Conservation (phyloP, 2,888 invertebrate genomes). For the Acholoe squamosa region DNA sequence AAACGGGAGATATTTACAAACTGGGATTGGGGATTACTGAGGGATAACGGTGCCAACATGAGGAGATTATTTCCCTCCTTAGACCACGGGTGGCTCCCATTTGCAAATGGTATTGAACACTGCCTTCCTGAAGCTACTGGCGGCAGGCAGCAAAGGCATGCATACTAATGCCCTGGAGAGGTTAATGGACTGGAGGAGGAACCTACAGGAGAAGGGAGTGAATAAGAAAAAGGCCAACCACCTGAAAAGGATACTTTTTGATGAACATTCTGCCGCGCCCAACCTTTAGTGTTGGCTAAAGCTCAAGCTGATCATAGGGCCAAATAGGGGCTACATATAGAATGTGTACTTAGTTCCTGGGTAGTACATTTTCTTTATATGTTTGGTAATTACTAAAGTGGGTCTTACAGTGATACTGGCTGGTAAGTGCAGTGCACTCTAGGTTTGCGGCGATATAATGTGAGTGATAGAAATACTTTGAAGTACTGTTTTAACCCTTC, state of each 20-base stretch:
- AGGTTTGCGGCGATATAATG: too few relatives aligned
- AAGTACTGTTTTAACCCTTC: too few relatives aligned
- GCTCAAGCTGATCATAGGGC: too few relatives aligned
- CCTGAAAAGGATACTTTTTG: not conserved
- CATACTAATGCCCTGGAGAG: constrained; percentile 17
- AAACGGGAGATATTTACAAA: not conserved
- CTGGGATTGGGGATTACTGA: not conserved
- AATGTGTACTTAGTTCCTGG: too few relatives aligned
- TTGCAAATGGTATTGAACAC: constrained; percentile 40
- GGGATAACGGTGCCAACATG: not conserved
- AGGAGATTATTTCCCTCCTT: not conserved
- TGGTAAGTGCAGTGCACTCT: too few relatives aligned
- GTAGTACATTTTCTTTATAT: too few relatives aligned
- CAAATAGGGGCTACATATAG: too few relatives aligned
- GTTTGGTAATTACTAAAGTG: too few relatives aligned
- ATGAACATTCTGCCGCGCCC: too few relatives aligned
- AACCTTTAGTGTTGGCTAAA: too few relatives aligned
- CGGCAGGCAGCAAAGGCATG: not conserved
- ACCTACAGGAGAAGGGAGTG: not conserved
- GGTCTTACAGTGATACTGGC: too few relatives aligned
- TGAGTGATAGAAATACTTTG: too few relatives aligned
- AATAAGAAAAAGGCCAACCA: not conserved
- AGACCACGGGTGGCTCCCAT: not conserved
- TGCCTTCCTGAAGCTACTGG: not conserved
- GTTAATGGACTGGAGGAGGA: not conserved